These are phyloP conservation scores for Folsomia manolachei DNA, from an alignment of 2,888 invertebrate genomes.

Conservation along the genomic window DNA sequence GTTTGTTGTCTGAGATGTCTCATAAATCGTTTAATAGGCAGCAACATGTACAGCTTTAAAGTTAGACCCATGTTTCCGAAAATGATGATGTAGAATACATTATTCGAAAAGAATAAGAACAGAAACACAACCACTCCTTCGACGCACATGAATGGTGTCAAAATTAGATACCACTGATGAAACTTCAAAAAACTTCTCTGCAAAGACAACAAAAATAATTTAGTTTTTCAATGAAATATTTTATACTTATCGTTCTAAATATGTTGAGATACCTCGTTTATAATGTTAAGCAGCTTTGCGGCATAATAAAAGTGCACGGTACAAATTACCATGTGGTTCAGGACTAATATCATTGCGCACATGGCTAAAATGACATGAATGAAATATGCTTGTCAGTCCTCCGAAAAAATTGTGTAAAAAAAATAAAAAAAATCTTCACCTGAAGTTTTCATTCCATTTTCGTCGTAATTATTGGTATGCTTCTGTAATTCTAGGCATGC, in stretches of 20 bases:
- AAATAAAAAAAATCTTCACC: neutral
- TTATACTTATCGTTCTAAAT: neutral
- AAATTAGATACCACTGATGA: neutral
- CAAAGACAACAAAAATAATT: neutral
- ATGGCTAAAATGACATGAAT: neutral
- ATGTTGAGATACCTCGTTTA: neutral
- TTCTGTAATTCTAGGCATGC: neutral
- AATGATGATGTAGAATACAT: neutral
- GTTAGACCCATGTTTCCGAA: neutral
- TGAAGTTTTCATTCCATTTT: neutral
- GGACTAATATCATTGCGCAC: neutral
- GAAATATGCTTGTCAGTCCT: neutral
- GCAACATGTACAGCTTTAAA: neutral
- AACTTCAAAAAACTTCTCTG: neutral
- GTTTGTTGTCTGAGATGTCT: neutral
- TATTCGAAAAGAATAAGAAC: slow-evolving; percentile 1
- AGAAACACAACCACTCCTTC: neutral
- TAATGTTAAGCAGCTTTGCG: neutral
- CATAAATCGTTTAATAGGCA: neutral
- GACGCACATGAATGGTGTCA: neutral
- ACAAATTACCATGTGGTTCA: neutral
- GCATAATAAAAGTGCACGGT: neutral
- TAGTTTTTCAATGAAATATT: neutral
- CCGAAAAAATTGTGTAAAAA: neutral
- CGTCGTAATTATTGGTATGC: neutral